phyloP scores from a whole-genome alignment of 2,797 vertebrate species.

The Spheniscus humboldti region DNA sequence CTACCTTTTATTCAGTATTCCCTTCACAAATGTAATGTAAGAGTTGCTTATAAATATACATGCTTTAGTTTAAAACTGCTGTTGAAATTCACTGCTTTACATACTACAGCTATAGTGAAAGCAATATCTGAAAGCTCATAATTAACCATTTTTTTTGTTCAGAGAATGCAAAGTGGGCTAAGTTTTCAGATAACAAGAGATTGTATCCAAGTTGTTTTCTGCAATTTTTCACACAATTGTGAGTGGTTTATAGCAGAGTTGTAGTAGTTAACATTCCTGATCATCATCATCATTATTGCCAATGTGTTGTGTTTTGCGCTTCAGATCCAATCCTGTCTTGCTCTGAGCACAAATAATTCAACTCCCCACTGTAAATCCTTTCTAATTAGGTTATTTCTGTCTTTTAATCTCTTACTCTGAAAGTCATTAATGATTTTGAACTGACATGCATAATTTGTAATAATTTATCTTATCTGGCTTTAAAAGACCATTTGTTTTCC shows the following conservation, averaged over 20 bases:
- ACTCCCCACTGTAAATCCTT: constrained; percentile 54
- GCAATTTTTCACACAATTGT: neutral
- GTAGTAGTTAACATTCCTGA: constrained; percentile 21
- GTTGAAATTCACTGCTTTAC: constrained; percentile 11
- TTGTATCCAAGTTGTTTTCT: neutral
- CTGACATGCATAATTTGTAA: constrained; percentile 55
- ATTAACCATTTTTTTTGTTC: constrained; percentile 25
- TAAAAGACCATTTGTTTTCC: constrained; percentile 51
- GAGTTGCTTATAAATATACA: constrained; percentile 57
- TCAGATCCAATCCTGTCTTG: constrained; percentile 8
- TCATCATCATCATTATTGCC: neutral
- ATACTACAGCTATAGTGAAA: neutral
- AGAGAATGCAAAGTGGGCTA: neutral
- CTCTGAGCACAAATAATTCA: constrained; percentile 49
- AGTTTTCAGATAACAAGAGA: neutral
- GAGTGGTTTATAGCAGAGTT: constrained; percentile 8
- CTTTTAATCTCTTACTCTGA: constrained; percentile 45
- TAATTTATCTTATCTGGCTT: constrained; percentile 58
- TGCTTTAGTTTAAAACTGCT: constrained; percentile 6
- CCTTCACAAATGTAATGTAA: constrained; percentile 12
- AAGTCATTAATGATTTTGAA: constrained; percentile 58
- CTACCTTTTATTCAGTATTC: constrained; percentile 40
- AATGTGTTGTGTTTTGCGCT: neutral
- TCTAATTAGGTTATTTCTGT: constrained; percentile 63
- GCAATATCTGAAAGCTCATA: constrained; percentile 12